A percentile compares a stretch with the other conserved stretches of the same genome.
Evolutionary conservation across 2,113 vertebrate species (phyloP).

Genomic region (Lanius collurio): DNA sequence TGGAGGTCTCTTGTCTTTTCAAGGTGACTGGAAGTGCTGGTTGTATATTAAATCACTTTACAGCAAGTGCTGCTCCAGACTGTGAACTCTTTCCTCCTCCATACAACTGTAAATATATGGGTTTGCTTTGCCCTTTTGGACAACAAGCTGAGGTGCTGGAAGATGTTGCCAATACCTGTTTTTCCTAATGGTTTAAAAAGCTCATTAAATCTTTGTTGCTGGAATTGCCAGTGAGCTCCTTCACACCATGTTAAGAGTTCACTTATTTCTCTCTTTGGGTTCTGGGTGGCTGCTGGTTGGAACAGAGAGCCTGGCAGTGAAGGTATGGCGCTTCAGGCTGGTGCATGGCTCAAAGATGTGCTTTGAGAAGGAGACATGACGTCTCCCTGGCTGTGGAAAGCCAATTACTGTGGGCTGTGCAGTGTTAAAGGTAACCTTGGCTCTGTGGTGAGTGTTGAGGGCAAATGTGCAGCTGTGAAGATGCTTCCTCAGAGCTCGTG

Average conservation of each 20-base stretch:
- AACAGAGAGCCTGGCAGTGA: neutral
- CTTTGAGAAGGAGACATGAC: neutral
- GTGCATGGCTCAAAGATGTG: neutral
- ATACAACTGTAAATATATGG: neutral
- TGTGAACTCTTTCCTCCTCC: neutral
- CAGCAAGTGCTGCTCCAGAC: fast-evolving
- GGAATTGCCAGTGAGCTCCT: neutral
- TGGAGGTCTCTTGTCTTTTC: neutral
- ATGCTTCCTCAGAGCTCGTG: neutral
- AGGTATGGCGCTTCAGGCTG: neutral
- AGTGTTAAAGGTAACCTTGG: neutral
- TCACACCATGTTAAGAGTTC: neutral
- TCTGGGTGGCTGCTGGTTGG: neutral
- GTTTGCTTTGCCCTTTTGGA: neutral
- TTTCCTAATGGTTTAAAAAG: neutral
- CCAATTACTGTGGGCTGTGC: neutral
- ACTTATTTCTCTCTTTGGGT: neutral
- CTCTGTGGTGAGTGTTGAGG: neutral
- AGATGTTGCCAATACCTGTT: neutral
- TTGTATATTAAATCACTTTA: fast-evolving
- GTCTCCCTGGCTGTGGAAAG: neutral
- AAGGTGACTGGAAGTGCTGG: neutral
- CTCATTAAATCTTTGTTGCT: neutral
- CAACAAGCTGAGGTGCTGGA: neutral
- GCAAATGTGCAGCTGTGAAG: neutral